Percentiles rank a stretch among this genome's conserved stretches.
Evolutionary conservation across 2,113 vertebrate genomes (phyloP).

Genomic region (Phyllostomus hastatus): DNA sequence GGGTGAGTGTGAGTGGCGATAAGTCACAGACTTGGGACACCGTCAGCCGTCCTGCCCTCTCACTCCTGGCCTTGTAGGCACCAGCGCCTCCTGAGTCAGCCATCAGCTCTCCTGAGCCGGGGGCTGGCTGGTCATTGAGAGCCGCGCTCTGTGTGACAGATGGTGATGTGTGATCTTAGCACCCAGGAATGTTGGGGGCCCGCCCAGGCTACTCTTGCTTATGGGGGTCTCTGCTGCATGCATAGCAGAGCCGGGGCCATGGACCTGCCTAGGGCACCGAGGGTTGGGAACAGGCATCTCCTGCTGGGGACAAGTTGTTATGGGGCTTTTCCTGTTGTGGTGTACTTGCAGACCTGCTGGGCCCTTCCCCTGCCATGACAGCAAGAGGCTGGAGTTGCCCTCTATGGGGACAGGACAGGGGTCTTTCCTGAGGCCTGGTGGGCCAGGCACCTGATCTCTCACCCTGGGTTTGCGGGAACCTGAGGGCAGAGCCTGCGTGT

Average conservation of each 20-base stretch:
- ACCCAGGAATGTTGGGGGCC: no score
- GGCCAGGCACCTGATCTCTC: background rate
- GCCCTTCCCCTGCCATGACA: background rate
- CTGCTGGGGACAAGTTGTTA: background rate
- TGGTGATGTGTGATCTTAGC: rapidly evolving
- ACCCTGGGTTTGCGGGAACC: background rate
- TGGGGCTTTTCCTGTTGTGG: background rate
- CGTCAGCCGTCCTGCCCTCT: background rate
- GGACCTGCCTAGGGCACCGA: rapidly evolving
- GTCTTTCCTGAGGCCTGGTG: background rate
- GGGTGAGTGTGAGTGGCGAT: background rate
- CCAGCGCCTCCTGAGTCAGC: background rate
- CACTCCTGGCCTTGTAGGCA: background rate
- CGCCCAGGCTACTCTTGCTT: background rate
- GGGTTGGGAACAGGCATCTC: rapidly evolving
- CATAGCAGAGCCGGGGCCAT: rapidly evolving
- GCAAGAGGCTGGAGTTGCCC: rapidly evolving
- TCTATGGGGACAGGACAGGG: background rate
- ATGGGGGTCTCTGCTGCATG: background rate
- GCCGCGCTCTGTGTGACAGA: background rate
- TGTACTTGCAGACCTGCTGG: no score
- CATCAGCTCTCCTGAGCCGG: background rate
- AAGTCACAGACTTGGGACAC: background rate
- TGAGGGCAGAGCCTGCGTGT: rapidly evolving
- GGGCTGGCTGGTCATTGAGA: background rate